These are phyloP conservation scores for Gryllus longicercus DNA, from an alignment of 2,888 invertebrate genomes.

Conservation along the genomic window DNA sequence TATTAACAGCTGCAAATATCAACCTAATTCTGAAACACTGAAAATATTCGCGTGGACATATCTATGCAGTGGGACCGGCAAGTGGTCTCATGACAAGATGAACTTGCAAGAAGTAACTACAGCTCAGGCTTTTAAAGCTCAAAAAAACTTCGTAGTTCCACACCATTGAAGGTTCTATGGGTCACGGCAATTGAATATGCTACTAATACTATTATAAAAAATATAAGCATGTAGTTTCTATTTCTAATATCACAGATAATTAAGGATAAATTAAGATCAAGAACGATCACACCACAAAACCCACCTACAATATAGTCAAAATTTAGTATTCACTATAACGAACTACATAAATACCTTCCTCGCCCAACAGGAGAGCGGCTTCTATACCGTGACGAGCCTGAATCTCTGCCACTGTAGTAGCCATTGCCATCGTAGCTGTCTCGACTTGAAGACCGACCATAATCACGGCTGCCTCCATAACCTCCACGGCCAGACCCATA, in stretches of 20 bases:
- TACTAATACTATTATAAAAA: no score
- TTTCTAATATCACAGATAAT: no score
- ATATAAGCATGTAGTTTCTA: no score
- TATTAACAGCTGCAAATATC: not conserved
- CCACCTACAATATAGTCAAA: not conserved
- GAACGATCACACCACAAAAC: not conserved
- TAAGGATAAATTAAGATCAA: not conserved
- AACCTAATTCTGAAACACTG: not conserved
- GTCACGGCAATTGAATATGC: not conserved
- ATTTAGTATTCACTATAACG: conserved; percentile 3
- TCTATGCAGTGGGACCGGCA: not conserved
- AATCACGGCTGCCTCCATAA: conserved; percentile 46
- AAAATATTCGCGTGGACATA: no score
- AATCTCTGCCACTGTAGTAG: conserved; percentile 54
- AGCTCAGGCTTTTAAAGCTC: conserved; percentile 11
- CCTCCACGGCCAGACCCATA: conserved; percentile 44
- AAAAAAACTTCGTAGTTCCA: not conserved
- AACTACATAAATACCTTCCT: conserved; percentile 49
- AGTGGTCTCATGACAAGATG: conserved; percentile 32
- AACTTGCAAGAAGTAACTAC: not conserved
- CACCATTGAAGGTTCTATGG: conserved; percentile 8
- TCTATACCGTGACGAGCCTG: conserved; percentile 52
- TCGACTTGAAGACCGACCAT: conserved; percentile 46
- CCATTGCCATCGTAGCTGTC: conserved; percentile 48
- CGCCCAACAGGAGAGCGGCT: conserved; percentile 54